phyloP scores from a whole-genome alignment of 2,113 vertebrate species.

The Mastomys coucha region DNA sequence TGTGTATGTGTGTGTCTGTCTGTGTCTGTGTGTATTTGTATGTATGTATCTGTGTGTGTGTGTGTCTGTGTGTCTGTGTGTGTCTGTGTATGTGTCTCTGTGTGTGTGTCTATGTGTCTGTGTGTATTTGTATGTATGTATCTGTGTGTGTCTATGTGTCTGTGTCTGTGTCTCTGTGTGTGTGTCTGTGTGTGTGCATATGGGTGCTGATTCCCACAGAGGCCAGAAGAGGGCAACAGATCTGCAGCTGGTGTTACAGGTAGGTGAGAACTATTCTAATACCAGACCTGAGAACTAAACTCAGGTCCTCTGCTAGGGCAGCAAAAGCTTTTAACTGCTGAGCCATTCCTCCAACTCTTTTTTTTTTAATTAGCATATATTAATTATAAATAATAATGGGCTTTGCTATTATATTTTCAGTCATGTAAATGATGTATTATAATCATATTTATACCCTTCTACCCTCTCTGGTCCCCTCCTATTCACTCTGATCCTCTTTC shows the following conservation, averaged over 20 bases:
- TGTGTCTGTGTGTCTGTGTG: too few species aligned
- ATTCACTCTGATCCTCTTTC: neutral
- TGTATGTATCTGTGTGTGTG: too few species aligned
- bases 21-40: too few species aligned
- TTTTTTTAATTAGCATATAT: neutral
- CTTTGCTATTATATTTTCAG: neutral
- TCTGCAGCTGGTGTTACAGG: neutral
- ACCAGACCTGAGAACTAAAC: neutral
- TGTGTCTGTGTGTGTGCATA: too few species aligned
- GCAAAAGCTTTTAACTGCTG: neutral
- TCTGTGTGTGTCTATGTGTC: neutral
- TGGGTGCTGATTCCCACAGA: neutral
- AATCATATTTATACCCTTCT: neutral
- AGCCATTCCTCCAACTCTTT: neutral
- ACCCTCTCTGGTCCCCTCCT: neutral
- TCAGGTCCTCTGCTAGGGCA: neutral
- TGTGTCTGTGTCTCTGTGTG: neutral
- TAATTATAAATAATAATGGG: neutral
- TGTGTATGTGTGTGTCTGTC: neutral
- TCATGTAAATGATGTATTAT: neutral
- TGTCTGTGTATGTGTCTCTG: neutral
- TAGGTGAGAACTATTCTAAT: neutral
- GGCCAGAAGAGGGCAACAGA: neutral
- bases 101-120: rapidly evolving
- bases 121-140: neutral